A percentile compares a stretch with the other conserved stretches of the same genome.
Conservation (phyloP, 2,888 invertebrate species). For the Augiades crinisus region DNA sequence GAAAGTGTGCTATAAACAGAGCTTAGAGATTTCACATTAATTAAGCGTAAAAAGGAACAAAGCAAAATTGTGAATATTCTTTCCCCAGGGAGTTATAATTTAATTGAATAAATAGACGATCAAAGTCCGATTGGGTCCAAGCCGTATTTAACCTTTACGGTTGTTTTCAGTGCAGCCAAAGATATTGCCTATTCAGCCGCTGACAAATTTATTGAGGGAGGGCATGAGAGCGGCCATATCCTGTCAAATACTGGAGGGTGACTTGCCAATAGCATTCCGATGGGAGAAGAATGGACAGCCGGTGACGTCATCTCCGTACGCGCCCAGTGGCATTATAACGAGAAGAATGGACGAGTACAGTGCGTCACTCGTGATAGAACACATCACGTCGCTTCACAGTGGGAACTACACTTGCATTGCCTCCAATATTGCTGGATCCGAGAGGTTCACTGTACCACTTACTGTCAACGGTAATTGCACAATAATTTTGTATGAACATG, state of each 20-base stretch:
- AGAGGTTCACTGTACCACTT: constrained; percentile 88
- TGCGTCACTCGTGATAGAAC: constrained; percentile 91
- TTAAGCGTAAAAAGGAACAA: constrained; percentile 48
- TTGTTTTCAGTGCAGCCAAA: constrained; percentile 87
- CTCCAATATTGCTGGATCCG: constrained; percentile 92
- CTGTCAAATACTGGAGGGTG: constrained; percentile 95
- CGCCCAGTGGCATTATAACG: constrained; percentile 70
- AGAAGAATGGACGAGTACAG: constrained; percentile 91
- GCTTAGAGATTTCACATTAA: constrained; percentile 50
- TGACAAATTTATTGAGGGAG: constrained; percentile 90
- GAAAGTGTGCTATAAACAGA: constrained; percentile 34
- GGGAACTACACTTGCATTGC: constrained; percentile 97
- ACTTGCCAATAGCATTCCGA: constrained; percentile 93
- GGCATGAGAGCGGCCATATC: constrained; percentile 94
- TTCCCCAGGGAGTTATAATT: constrained; percentile 17
- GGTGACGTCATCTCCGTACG: constrained; percentile 83
- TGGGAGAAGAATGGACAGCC: constrained; percentile 95
- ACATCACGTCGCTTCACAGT: constrained; percentile 91
- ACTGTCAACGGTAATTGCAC: constrained; percentile 87
- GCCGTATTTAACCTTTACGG: constrained; percentile 31
- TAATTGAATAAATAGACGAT: constrained; percentile 3
- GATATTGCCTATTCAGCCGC: constrained; percentile 91
- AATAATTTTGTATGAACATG: not conserved
- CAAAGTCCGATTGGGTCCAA: not conserved
- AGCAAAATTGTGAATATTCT: constrained; percentile 41